These are phyloP conservation scores for Trichomycterus rosablanca DNA, from an alignment of 2,113 vertebrate species.

Conservation along the genomic window DNA sequence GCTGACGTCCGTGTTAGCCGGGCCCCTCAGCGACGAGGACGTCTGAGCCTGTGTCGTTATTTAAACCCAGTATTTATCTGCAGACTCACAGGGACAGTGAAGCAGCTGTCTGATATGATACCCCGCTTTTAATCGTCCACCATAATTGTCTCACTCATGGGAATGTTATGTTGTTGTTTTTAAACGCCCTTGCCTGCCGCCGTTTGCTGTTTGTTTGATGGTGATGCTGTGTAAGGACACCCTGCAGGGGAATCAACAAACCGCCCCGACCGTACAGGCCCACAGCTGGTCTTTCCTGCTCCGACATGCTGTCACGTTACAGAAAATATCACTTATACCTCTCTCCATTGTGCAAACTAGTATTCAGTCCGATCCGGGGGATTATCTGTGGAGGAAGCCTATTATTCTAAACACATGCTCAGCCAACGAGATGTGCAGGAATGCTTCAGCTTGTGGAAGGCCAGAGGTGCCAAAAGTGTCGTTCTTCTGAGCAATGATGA, in stretches of 20 bases:
- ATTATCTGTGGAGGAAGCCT: conserved; percentile 3
- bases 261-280: neutral
- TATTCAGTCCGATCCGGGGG: neutral
- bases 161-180: no score
- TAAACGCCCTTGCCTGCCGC: no score
- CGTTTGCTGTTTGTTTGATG: neutral
- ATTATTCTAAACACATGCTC: neutral
- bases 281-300: no score
- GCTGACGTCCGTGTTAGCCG: no score
- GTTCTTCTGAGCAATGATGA: no score
- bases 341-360: neutral
- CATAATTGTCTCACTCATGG: neutral
- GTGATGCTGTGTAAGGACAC: no score
- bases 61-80: no score
- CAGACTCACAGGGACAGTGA: neutral
- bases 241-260: neutral
- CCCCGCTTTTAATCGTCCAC: neutral
- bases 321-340: neutral
- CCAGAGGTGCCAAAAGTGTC: conserved; percentile 1
- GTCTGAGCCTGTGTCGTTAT: no score
- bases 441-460: conserved; percentile 42
- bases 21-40: no score
- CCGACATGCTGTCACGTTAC: neutral
- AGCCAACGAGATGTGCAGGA: conserved; percentile 30
- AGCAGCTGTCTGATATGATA: conserved; percentile 1